Percentiles rank a stretch among this genome's conserved stretches.
Evolutionary conservation across 2,113 vertebrate species (phyloP).

Genomic region (Chinchilla lanigera): DNA sequence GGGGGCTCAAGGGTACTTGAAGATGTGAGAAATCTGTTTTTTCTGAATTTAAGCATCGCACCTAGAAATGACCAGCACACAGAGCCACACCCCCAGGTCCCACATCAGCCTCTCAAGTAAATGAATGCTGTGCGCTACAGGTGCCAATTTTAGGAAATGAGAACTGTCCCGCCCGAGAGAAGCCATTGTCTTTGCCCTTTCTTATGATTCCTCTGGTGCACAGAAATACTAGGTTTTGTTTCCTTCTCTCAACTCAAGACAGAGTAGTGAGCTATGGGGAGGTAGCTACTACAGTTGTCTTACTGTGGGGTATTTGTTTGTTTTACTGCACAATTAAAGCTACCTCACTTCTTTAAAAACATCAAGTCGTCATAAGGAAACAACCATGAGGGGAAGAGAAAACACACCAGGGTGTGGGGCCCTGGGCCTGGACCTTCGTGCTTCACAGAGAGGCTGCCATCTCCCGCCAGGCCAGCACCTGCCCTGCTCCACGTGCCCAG

Average conservation of each 20-base stretch:
- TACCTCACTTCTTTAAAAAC: background rate
- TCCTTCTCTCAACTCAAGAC: slow-evolving; percentile 49
- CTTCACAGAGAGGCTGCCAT: background rate
- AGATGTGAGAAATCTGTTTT: background rate
- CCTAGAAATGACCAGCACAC: background rate
- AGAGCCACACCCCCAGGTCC: background rate
- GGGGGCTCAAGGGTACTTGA: background rate
- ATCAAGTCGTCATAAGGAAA: background rate
- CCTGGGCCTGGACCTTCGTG: background rate
- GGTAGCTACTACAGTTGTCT: background rate
- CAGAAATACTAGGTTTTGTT: slow-evolving; percentile 62
- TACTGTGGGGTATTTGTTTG: background rate
- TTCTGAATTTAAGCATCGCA: background rate
- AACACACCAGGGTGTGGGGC: background rate
- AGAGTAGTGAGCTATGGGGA: background rate
- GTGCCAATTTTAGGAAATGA: background rate
- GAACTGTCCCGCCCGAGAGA: background rate
- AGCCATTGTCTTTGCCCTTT: slow-evolving; percentile 61
- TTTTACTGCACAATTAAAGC: background rate
- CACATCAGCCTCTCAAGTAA: background rate
- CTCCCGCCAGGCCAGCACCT: background rate
- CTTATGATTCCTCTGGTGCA: slow-evolving; percentile 30
- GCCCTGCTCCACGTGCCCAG: background rate
- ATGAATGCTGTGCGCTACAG: background rate
- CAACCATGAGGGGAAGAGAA: background rate